Conservation (phyloP, 2,888 invertebrate genomes). For the Aleiodes leptofemur region DNA sequence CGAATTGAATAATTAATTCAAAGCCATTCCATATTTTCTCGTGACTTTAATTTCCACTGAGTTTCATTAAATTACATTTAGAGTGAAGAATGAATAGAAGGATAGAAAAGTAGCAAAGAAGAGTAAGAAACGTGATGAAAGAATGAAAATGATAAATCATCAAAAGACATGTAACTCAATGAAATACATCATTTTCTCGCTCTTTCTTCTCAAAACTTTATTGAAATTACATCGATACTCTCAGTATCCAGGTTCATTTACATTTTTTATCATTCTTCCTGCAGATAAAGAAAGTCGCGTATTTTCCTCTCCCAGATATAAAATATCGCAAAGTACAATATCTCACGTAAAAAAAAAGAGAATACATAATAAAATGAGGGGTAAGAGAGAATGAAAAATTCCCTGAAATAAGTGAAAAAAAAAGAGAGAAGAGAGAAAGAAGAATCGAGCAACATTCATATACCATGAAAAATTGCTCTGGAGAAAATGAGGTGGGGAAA, state of each 20-base stretch:
- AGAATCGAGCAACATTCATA: constrained; percentile 11
- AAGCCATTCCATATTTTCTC: neutral
- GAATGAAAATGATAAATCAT: neutral
- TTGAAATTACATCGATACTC: no score
- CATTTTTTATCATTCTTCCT: neutral
- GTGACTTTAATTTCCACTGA: neutral
- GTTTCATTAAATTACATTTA: neutral
- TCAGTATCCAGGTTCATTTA: neutral
- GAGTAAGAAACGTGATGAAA: neutral
- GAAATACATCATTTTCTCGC: constrained; percentile 40
- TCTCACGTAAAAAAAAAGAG: constrained; percentile 6
- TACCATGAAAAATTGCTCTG: constrained; percentile 18
- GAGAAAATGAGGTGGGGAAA: constrained; percentile 21
- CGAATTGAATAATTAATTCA: neutral
- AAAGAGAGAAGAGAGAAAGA: neutral
- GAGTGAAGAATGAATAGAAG: no score
- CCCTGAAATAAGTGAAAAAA: no score
- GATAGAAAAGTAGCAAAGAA: neutral
- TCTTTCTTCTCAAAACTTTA: neutral
- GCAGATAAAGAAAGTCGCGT: neutral
- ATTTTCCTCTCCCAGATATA: neutral
- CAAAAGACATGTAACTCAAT: constrained; percentile 31
- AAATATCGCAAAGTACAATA: constrained; percentile 12
- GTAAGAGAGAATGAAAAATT: constrained; percentile 23
- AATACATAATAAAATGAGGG: constrained; percentile 18